These are phyloP conservation scores for Pherbina coryleti DNA, from an alignment of 2,888 invertebrate species.

Conservation along the genomic window DNA sequence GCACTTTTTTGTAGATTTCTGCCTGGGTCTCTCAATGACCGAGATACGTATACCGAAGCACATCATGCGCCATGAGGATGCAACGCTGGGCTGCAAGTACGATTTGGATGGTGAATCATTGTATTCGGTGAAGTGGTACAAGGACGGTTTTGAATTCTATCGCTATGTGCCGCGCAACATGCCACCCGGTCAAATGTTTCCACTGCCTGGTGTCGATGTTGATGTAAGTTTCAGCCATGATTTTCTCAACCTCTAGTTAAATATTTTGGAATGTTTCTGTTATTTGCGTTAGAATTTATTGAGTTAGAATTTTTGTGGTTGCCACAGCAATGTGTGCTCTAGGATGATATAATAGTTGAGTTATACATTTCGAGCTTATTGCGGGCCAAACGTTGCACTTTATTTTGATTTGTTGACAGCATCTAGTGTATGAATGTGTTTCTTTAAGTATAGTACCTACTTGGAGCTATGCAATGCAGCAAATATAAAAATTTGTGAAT, in stretches of 20 bases:
- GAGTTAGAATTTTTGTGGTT: not conserved
- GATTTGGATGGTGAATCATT: slow-evolving; percentile 85
- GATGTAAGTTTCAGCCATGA: slow-evolving; percentile 77
- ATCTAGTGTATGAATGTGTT: too few relatives aligned
- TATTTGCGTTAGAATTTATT: not conserved
- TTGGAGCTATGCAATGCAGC: too few relatives aligned
- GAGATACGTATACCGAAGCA: slow-evolving; percentile 86
- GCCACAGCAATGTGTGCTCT: not conserved
- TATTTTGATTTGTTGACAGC: not conserved
- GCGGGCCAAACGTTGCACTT: not conserved
- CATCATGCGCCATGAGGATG: slow-evolving; percentile 83
- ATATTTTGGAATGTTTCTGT: not conserved
- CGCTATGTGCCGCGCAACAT: slow-evolving; percentile 86
- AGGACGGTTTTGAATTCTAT: slow-evolving; percentile 91
- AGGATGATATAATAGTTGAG: not conserved
- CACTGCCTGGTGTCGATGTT: slow-evolving; percentile 84
- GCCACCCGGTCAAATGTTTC: slow-evolving; percentile 84
- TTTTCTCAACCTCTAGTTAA: not conserved
- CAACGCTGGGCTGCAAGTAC: slow-evolving; percentile 84
- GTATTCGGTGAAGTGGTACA: slow-evolving; percentile 94
- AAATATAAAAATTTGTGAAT: too few relatives aligned
- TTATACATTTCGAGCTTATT: not conserved
- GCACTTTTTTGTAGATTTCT: slow-evolving; percentile 66
- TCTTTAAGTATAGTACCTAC: too few relatives aligned
- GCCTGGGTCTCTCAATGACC: slow-evolving; percentile 76